Base-by-base conservation (phyloP, 2,797 vertebrate genomes). In the Cheirogaleus major region DNA sequence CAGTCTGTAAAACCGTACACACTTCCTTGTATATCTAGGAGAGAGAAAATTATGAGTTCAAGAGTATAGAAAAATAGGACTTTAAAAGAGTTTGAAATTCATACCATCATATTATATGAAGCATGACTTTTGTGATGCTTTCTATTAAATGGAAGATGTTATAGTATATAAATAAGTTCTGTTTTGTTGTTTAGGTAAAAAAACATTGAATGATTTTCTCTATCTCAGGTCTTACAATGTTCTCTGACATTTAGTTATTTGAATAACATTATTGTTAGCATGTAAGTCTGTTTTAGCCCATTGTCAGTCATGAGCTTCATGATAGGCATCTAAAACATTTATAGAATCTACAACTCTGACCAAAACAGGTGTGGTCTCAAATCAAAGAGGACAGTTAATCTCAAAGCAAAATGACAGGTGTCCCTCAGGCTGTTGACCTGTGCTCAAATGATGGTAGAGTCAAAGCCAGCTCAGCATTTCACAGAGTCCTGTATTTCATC, bases 391-490 rank as follows among this genome's bases (percentile, higher is more conserved):
- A 96, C 69, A 92, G 91, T 89, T 94, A 94, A 96, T 72, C 25
- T 79, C 95, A 94, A 79, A 94, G 86, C 59, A 88, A 97, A 96
- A 80, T 70, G 86, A 81, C 61, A 91, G 94, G 50, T 61, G 48
- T 97, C 75, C 15, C 43, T 97, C 84, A 96, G 89, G 78, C 70
- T 93, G 25, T 55, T 76, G 55, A 4, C 0, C 67, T 80, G 38
- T 75, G 80, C 90, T 97, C 2, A 20, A 70, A 83, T 73, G 91
- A 59, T 57, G 0, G 25, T 10, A 67, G 67, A 92, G 86, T 95
- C 96, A 70, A 95, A 97, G 43, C 52, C 65, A 92, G 12, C 70
- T 97, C 94, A 97, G 96, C 89, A 67, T 91, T 97, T 97, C 38
- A 10, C 57, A 25, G 87, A 55, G 32, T 55, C 94, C 59, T 43